phyloP scores from a whole-genome alignment of 2,113 vertebrate genomes.

The Arvicanthis niloticus region DNA sequence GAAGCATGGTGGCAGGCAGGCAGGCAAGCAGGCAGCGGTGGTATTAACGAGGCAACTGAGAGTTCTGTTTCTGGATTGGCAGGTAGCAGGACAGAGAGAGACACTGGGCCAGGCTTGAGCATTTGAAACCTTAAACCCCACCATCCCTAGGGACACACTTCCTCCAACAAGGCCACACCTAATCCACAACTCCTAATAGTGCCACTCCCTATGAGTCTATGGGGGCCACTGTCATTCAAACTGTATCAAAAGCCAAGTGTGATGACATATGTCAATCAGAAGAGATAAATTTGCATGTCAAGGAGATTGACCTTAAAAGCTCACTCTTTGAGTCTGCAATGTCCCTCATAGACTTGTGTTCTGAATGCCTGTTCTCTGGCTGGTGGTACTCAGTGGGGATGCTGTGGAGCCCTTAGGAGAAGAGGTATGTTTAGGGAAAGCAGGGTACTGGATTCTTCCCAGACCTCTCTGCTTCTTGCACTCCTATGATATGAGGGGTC shows the following conservation, averaged over 20 bases:
- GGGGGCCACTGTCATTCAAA: neutral
- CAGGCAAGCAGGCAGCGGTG: neutral
- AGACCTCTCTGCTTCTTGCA: neutral
- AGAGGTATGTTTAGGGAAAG: neutral
- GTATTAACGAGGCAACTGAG: no score
- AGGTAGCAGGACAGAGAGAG: neutral
- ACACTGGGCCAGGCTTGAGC: neutral
- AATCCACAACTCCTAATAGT: neutral
- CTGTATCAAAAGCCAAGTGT: neutral
- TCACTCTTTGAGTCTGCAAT: neutral
- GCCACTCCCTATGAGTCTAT: neutral
- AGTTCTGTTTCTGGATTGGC: neutral
- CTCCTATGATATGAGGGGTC: no score
- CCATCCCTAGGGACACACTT: neutral
- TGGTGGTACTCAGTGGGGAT: neutral
- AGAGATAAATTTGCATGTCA: neutral
- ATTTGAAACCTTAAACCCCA: neutral
- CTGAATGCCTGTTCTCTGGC: neutral
- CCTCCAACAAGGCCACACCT: neutral
- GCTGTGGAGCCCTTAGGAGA: neutral
- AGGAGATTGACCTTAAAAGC: neutral
- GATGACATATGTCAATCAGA: no score
- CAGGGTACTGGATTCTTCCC: neutral
- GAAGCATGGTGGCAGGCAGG: neutral
- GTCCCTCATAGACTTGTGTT: neutral